Conservation (phyloP, 2,113 vertebrate species). For the Nerophis lumbriciformis region DNA sequence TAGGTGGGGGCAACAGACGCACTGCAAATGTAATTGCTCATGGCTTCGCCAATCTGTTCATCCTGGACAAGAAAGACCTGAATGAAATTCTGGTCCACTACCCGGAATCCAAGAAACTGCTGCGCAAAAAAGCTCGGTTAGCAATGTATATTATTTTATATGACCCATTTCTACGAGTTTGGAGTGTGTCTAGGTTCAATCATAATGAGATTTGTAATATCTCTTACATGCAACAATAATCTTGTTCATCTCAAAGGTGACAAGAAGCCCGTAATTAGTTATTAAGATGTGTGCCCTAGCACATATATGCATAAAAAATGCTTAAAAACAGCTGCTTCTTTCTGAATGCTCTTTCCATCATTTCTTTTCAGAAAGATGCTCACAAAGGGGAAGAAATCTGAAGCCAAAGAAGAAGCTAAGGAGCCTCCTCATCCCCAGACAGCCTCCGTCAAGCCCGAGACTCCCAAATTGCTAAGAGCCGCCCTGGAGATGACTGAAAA, state of each 20-base stretch:
- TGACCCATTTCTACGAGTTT: background rate
- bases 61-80: constrained; percentile 94
- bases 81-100: constrained; percentile 94
- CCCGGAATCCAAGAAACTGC: constrained; percentile 92
- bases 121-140: constrained; percentile 91
- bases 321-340: background rate
- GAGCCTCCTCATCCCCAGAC: constrained; percentile 49
- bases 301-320: too few relatives aligned
- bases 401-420: constrained; percentile 62
- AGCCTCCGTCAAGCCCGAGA: constrained; percentile 72
- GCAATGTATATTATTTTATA: background rate
- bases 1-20: constrained; percentile 88
- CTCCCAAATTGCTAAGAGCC: constrained; percentile 84
- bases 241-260: too few relatives aligned
- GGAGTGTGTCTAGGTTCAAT: too few relatives aligned
- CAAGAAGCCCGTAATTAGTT: too few relatives aligned
- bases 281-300: too few relatives aligned
- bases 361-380: constrained; percentile 82
- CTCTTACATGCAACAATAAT: too few relatives aligned
- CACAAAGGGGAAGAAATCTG: constrained; percentile 77
- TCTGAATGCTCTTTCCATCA: background rate
- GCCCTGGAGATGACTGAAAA: constrained; percentile 77
- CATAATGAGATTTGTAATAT: too few relatives aligned
- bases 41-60: constrained; percentile 94
- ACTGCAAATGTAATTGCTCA: constrained; percentile 91